Base-by-base conservation (phyloP, 2,113 vertebrate genomes). In the Halcyon senegalensis region DNA sequence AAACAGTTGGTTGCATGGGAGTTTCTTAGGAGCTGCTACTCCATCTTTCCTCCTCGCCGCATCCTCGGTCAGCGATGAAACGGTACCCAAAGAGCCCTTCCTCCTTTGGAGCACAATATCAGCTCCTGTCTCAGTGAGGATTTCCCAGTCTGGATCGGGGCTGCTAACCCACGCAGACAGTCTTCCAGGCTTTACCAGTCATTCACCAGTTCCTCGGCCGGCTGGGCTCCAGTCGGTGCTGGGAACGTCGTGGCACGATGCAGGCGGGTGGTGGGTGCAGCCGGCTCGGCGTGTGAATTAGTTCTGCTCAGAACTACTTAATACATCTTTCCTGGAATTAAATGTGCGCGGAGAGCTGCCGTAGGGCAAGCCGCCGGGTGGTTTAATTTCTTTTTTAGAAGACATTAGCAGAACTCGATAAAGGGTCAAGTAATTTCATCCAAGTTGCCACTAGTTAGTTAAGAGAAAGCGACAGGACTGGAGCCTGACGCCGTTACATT, bases 381-480 rank as follows among this genome's bases (percentile, higher is more conserved):
- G 97, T 98, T 98, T 98, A 98, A 98, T 98, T 98, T 98, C 98
- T 98, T 98, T 97, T 98, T 98, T 98, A 97, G 98, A 98, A 98
- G 98, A 98, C 98, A 98, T 98, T 98, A 99, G 98, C 97, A 98
- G 98, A 98, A 98, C 98, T 98, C 98, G 98, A 99, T 99, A 98
- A 98, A 99, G 98, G 98, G 98, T 98, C 98, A 98, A 98, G 98
- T 98, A 98, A 99, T 99, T 99, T 98, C 98, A 99, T 98, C 98
- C 98, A 98, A 98, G 97, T 98, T 98, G 98, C 98, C 97, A 97
- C 97, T 96, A 98, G 98, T 98, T 98, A 98, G 98, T 98, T 98
- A 98, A 98, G 98, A 96, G 98, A 96, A 97, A 98, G 98, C 95
- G 98, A 98, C 98, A 97, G 96, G 97, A 97, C 98, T 96, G 93